phyloP scores from a whole-genome alignment of 2,888 invertebrate species.

The Esperia sulphurella region DNA sequence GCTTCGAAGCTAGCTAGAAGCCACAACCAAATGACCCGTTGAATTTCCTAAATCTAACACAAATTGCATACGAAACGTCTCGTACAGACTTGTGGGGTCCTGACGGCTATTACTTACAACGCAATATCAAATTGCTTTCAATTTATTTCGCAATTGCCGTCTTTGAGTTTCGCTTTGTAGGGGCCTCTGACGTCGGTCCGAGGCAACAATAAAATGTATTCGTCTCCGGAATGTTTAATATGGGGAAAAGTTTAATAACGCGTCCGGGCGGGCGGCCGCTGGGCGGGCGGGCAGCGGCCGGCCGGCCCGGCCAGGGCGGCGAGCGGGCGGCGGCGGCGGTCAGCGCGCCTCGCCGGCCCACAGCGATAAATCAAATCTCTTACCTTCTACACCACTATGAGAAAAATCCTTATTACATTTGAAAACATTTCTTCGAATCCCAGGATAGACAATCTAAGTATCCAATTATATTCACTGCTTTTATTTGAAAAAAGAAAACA shows the following conservation, averaged over 20 bases:
- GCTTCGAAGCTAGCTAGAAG: background rate
- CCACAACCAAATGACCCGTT: slow-evolving; percentile 56
- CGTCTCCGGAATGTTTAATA: slow-evolving; percentile 81
- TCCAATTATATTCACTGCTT: no score
- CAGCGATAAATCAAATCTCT: slow-evolving; percentile 78
- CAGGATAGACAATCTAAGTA: background rate
- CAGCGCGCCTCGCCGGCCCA: slow-evolving; percentile 59
- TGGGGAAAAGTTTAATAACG: slow-evolving; percentile 81
- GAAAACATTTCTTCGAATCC: slow-evolving; percentile 54
- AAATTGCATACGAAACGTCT: slow-evolving; percentile 68
- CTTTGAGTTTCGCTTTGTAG: slow-evolving; percentile 80
- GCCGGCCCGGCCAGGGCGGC: slow-evolving; percentile 15
- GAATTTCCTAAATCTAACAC: slow-evolving; percentile 46
- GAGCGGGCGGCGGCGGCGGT: slow-evolving; percentile 45
- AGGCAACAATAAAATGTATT: slow-evolving; percentile 80
- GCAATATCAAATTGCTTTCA: slow-evolving; percentile 80
- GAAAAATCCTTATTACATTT: slow-evolving; percentile 74
- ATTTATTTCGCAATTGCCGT: slow-evolving; percentile 80
- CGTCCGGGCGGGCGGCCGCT: slow-evolving; percentile 61
- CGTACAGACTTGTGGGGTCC: slow-evolving; percentile 61
- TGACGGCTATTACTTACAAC: slow-evolving; percentile 79
- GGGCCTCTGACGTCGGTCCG: slow-evolving; percentile 78
- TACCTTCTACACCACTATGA: slow-evolving; percentile 64
- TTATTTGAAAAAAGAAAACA: no score
- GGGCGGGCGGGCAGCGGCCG: slow-evolving; percentile 26